phyloP scores from a whole-genome alignment of 2,797 vertebrate genomes.

The Rhodeus uyekii region DNA sequence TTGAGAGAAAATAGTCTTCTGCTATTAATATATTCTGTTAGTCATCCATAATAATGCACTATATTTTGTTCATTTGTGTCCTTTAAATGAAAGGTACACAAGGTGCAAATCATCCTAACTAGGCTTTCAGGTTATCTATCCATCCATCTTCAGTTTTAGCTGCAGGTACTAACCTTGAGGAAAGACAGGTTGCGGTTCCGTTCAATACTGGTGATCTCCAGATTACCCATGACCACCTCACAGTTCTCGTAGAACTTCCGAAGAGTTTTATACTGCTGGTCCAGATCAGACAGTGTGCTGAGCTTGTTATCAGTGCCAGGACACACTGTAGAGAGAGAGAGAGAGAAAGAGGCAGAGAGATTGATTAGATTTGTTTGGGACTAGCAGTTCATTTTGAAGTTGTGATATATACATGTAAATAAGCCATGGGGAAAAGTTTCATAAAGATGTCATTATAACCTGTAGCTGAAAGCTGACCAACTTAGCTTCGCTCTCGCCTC shows the following conservation, averaged over 20 bases:
- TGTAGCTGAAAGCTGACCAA: constrained; percentile 4
- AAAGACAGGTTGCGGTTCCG: constrained; percentile 94
- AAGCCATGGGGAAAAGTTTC: constrained; percentile 9
- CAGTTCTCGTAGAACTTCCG: constrained; percentile 98
- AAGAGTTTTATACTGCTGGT: constrained; percentile 94
- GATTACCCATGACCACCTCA: constrained; percentile 97
- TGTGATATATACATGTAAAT: background rate
- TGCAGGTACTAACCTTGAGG: constrained; percentile 81
- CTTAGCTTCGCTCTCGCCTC: background rate
- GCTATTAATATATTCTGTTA: constrained; percentile 25
- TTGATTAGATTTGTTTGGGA: background rate
- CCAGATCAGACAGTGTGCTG: constrained; percentile 95
- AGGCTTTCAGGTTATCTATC: background rate
- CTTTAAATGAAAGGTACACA: constrained; percentile 12
- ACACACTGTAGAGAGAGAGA: constrained; percentile 83
- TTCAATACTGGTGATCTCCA: constrained; percentile 98
- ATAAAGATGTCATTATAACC: constrained; percentile 8
- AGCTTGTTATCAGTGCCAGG: constrained; percentile 96
- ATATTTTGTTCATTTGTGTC: background rate
- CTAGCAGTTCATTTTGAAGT: background rate
- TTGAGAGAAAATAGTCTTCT: constrained; percentile 7
- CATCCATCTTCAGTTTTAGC: background rate
- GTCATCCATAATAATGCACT: background rate
- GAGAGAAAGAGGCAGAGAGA: background rate
- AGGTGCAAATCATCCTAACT: background rate